Evolutionary conservation across 2,888 invertebrate genomes (phyloP).

Genomic region (Orthosia cruda): DNA sequence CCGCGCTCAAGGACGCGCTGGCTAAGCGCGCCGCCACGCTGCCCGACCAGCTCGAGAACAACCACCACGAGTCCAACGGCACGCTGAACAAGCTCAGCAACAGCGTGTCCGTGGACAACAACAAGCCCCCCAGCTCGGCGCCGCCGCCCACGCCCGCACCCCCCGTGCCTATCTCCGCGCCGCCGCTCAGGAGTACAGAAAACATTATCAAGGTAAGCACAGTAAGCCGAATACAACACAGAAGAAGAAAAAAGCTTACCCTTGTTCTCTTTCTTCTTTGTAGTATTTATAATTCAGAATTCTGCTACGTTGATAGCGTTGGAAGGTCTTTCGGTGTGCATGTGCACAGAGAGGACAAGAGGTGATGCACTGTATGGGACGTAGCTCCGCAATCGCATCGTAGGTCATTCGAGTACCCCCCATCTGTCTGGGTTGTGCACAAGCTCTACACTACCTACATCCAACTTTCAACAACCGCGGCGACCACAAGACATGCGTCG

Average conservation of each 20-base stretch:
- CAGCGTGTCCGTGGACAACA: conserved; percentile 85
- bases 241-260: too few species aligned
- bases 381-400: too few species aligned
- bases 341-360: too few species aligned
- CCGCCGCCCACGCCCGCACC: conserved; percentile 89
- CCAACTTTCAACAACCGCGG: not conserved
- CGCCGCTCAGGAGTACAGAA: conserved; percentile 88
- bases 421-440: too few species aligned
- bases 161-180: conserved; percentile 85
- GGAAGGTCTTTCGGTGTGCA: too few species aligned
- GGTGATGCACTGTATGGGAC: too few species aligned
- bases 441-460: not conserved
- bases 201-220: conserved; percentile 87
- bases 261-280: too few species aligned
- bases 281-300: too few species aligned
- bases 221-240: too few species aligned
- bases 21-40: conserved; percentile 88
- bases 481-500: not conserved
- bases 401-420: too few species aligned
- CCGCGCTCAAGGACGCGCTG: conserved; percentile 90
- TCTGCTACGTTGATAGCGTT: too few species aligned
- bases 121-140: conserved; percentile 85
- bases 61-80: conserved; percentile 90
- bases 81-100: conserved; percentile 86
- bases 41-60: conserved; percentile 87